Evolutionary conservation across 2,888 invertebrate species (phyloP).

Genomic region (Thecophora atra): DNA sequence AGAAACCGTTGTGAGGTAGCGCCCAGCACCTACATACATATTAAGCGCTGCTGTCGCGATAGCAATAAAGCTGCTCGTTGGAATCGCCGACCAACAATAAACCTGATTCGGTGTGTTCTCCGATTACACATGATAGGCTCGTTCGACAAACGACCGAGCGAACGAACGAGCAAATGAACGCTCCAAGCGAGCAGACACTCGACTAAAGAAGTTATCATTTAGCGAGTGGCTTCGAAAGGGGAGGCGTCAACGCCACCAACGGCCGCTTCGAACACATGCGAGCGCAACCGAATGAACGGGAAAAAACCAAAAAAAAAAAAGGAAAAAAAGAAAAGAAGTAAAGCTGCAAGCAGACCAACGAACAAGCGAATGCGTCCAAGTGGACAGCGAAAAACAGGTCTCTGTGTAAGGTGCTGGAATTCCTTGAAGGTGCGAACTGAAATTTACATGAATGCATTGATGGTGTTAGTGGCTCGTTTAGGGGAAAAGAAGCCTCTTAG

Average conservation of each 20-base stretch:
- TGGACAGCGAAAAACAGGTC: background rate
- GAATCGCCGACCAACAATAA: conserved; percentile 34
- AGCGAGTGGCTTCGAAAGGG: conserved; percentile 56
- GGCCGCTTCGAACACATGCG: conserved; percentile 38
- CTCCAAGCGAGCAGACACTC: background rate
- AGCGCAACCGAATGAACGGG: conserved; percentile 8
- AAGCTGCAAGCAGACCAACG: conserved; percentile 36
- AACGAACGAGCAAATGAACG: conserved; percentile 17
- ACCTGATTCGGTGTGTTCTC: conserved; percentile 42
- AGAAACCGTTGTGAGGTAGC: too few species aligned
- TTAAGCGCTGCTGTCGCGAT: background rate
- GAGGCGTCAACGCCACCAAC: conserved; percentile 56
- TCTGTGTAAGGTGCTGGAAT: too few species aligned
- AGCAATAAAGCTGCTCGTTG: background rate
- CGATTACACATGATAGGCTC: conserved; percentile 30
- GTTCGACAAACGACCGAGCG: conserved; percentile 4
- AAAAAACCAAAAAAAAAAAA: conserved; percentile 38
- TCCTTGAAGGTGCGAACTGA: too few species aligned
- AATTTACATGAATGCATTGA: too few species aligned
- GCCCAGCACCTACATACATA: too few species aligned
- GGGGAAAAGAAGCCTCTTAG: too few species aligned
- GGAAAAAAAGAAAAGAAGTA: conserved; percentile 47
- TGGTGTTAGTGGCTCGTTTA: too few species aligned
- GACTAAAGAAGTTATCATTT: conserved; percentile 47
- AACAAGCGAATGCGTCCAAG: background rate